Conservation (phyloP, 1,140 invertebrate species). For the Scaptodrosophila lebanonensis region DNA sequence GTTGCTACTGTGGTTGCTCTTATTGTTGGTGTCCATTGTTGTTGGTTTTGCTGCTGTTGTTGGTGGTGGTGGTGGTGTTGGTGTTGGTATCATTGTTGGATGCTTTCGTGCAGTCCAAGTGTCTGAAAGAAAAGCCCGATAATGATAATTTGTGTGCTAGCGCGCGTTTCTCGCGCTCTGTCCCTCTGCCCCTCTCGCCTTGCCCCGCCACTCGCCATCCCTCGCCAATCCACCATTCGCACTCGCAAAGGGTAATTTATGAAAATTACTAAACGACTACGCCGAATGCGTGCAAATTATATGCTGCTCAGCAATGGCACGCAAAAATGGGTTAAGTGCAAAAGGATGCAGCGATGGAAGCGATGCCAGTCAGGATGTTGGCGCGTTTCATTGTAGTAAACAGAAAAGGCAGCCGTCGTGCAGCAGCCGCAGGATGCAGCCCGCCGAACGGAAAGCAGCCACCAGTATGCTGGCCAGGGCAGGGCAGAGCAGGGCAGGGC, state of each 20-base stretch:
- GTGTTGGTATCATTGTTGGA: no score
- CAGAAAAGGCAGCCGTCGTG: conserved; percentile 50
- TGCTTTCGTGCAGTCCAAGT: background rate
- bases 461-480: background rate
- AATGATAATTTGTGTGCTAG: conserved; percentile 38
- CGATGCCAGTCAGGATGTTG: conserved; percentile 43
- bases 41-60: no score
- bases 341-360: conserved; percentile 36
- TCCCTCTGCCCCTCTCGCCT: background rate
- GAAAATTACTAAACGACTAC: conserved; percentile 66
- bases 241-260: conserved; percentile 58
- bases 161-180: conserved; percentile 21
- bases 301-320: conserved; percentile 32
- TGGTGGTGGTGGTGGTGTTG: no score
- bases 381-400: conserved; percentile 52
- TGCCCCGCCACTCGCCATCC: background rate
- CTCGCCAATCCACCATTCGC: background rate
- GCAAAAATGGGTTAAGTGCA: conserved; percentile 68
- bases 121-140: conserved; percentile 30
- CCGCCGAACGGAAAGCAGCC: conserved; percentile 42
- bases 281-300: conserved; percentile 66
- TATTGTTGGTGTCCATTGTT: no score
- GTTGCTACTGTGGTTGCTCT: no score
- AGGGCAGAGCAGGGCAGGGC: no score
- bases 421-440: conserved; percentile 40